Evolutionary conservation across 2,888 invertebrate genomes (phyloP).

Genomic region (Carcina quercana): DNA sequence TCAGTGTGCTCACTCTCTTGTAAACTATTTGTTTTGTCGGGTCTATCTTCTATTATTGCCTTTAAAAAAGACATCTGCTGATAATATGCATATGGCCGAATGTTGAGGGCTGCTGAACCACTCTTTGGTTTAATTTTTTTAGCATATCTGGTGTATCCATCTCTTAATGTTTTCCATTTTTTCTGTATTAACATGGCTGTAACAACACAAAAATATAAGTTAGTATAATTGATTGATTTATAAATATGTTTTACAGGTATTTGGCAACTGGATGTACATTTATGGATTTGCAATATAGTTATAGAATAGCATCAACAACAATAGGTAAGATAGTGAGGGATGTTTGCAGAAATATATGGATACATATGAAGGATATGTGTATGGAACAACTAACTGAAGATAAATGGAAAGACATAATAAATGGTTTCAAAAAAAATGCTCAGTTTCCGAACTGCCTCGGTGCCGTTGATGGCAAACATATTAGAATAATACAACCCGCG

Average conservation of each 20-base stretch:
- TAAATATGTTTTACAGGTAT: slow-evolving; percentile 10
- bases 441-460: slow-evolving; percentile 16
- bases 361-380: slow-evolving; percentile 7
- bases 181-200: slow-evolving; percentile 2
- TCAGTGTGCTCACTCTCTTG: slow-evolving; percentile 2
- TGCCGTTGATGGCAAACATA: slow-evolving; percentile 15
- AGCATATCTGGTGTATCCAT: slow-evolving; percentile 10
- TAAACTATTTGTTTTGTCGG: too few species aligned
- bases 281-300: slow-evolving; percentile 13
- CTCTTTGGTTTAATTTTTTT: slow-evolving; percentile 9
- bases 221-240: not conserved
- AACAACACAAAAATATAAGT: not conserved
- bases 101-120: slow-evolving; percentile 8
- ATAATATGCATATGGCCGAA: slow-evolving; percentile 9
- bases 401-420: slow-evolving; percentile 11
- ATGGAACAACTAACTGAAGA: slow-evolving; percentile 13
- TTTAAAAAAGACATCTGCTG: slow-evolving; percentile 7
- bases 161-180: slow-evolving; percentile 11
- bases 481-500: slow-evolving; percentile 12
- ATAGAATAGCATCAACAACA: slow-evolving; percentile 12
- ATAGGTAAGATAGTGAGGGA: slow-evolving; percentile 12
- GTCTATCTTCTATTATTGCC: slow-evolving; percentile 5
- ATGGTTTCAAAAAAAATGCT: slow-evolving; percentile 11
- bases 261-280: slow-evolving; percentile 16
- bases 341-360: slow-evolving; percentile 11